Conservation (phyloP, 2,113 vertebrate species). For the Alaudala cheleensis region DNA sequence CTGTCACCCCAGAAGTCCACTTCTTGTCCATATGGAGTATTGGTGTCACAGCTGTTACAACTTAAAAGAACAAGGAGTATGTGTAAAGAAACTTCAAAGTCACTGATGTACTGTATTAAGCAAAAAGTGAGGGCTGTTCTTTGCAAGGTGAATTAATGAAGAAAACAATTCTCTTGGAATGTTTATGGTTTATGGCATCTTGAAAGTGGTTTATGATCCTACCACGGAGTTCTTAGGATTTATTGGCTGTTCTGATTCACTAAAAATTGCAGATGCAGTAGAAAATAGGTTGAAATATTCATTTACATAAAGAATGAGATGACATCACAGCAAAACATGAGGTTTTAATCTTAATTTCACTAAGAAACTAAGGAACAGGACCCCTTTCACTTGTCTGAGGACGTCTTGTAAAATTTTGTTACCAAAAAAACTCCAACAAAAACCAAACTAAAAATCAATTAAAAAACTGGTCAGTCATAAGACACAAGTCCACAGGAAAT, state of each 20-base stretch:
- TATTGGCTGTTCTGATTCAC: not conserved
- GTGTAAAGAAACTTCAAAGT: not conserved
- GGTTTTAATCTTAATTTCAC: not conserved
- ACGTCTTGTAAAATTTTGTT: not conserved
- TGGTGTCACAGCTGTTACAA: not conserved
- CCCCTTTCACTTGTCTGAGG: not conserved
- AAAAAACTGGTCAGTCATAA: not conserved
- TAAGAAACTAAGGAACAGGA: not conserved
- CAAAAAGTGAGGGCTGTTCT: not conserved
- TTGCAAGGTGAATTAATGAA: not conserved
- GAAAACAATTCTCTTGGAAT: not conserved
- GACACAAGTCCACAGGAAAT: not conserved
- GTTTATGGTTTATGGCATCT: not conserved
- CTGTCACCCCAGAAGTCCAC: not conserved
- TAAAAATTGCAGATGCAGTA: not conserved
- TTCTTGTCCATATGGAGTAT: not conserved
- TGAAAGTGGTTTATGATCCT: not conserved
- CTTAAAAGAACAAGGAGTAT: not conserved
- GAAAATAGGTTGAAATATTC: not conserved
- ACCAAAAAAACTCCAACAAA: not conserved
- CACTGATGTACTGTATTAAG: not conserved
- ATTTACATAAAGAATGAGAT: not conserved
- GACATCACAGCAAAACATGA: not conserved
- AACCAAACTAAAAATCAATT: not conserved
- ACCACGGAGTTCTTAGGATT: not conserved